Evolutionary conservation across 2,113 vertebrate species (phyloP).

Genomic region (Atherinomorus stipes): DNA sequence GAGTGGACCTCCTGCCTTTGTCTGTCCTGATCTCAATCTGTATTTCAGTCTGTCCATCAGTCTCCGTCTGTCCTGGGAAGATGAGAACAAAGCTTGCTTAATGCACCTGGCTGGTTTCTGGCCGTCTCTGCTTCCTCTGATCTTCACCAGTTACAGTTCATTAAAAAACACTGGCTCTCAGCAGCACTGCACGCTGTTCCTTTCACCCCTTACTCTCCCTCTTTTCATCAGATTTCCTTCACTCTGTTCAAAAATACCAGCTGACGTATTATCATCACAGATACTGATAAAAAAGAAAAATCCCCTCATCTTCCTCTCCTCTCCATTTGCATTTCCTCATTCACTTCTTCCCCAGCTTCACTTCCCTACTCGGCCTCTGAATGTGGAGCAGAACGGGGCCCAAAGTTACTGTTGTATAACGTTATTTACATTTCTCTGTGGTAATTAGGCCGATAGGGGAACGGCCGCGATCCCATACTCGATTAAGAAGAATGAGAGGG

Average conservation of each 20-base stretch:
- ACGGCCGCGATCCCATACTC: slow-evolving; percentile 87
- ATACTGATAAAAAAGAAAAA: too few species aligned
- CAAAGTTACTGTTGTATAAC: slow-evolving; percentile 84
- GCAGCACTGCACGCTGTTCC: neutral
- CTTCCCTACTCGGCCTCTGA: slow-evolving; percentile 1
- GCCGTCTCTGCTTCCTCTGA: slow-evolving; percentile 47
- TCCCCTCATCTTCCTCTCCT: neutral
- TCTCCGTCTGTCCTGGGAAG: neutral
- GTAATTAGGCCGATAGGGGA: slow-evolving; percentile 91
- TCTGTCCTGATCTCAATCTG: neutral
- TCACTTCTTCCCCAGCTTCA: neutral
- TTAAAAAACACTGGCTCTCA: slow-evolving; percentile 31
- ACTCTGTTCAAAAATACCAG: neutral
- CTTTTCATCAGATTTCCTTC: neutral
- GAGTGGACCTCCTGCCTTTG: neutral
- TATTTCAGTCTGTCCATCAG: slow-evolving; percentile 11
- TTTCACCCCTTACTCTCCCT: neutral
- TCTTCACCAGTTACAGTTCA: slow-evolving; percentile 50
- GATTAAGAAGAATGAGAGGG: slow-evolving; percentile 79
- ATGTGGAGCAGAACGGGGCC: slow-evolving; percentile 12
- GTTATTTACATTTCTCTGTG: slow-evolving; percentile 87
- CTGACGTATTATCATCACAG: neutral
- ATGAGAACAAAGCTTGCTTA: slow-evolving; percentile 68
- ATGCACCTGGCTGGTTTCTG: slow-evolving; percentile 54
- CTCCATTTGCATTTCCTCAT: neutral